A percentile compares a stretch with the other conserved stretches of the same genome.
phyloP scores from a whole-genome alignment of 2,888 invertebrate species.

The Pachymerium ferrugineum region DNA sequence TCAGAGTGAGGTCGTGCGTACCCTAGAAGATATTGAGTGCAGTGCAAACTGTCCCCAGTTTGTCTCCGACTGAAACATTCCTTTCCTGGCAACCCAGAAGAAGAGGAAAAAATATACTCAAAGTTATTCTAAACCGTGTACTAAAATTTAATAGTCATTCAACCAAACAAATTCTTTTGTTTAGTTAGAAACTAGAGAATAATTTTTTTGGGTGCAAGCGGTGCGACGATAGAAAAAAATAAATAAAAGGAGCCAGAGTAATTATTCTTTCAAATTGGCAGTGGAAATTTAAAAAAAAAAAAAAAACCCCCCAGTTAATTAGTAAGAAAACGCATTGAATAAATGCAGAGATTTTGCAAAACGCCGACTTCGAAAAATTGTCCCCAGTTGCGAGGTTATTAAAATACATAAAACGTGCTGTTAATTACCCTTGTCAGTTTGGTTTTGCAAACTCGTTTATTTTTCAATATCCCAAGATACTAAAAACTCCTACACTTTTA shows the following conservation, averaged over 20 bases:
- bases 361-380: not conserved
- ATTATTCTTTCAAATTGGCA: constrained; percentile 1
- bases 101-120: not conserved
- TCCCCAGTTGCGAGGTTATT: not conserved
- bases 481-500: not conserved
- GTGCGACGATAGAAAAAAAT: not conserved
- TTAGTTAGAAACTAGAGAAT: not conserved
- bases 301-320: constrained; percentile 16
- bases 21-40: constrained; percentile 27
- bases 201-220: not conserved
- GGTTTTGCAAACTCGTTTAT: not conserved
- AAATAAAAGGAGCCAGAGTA: not conserved
- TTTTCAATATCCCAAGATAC: not conserved
- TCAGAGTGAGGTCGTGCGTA: constrained; percentile 22
- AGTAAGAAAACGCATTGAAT: not conserved
- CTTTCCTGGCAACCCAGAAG: not conserved
- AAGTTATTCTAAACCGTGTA: constrained; percentile 14
- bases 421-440: not conserved
- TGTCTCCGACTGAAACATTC: constrained; percentile 20
- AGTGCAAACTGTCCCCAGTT: constrained; percentile 27
- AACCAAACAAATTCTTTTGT: constrained; percentile 16
- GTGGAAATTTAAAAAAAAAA: not conserved
- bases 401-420: not conserved
- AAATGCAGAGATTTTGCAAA: not conserved
- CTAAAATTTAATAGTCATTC: constrained; percentile 1